Base-by-base conservation (phyloP, 2,113 vertebrate genomes). In the Rhineura floridana region DNA sequence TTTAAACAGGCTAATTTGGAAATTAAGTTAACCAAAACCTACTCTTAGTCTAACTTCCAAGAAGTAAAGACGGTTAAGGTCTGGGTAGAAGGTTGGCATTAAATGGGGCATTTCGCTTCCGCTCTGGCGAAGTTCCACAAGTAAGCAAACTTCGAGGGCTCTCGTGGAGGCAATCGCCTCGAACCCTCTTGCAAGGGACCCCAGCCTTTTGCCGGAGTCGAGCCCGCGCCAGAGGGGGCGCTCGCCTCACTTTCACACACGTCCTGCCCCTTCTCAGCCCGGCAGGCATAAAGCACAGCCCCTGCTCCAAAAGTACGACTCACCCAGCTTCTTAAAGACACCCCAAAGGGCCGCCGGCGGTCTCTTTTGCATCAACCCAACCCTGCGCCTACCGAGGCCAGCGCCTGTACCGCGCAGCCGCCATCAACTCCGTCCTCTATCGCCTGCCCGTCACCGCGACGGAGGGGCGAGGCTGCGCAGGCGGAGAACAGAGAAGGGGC, bases 401-500 rank as follows among this genome's bases (percentile, higher is more conserved):
- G 48, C 63, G 62, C 12, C 65, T 7, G 46, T 72, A 65, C 52
- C 50, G 76, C 69, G 42, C 86, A 69, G 81, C 75, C 85, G 88
- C 90, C 90, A 85, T 87, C 63, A 73, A 30, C 7, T 48, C 62
- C 55, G 39, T 42, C 69, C 55, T n/a, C 50, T 50, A 25, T 63
- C 4, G 46, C 42, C 79, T 76, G 84, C 87, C 85, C 69, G 79
- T 91, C 80, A 85, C 75, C 33, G 23, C 76, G 46, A 23, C 69
- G 81, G 50, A 76, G 78, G 87, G 87, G 82, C 87, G 87, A 52
- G 48, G 59, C 80, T 76, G 93, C 91, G 89, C 90, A 91, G 69
- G 70, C 92, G 95, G 95, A 95, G 87, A 94, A 73, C 75, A 91
- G 92, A 62, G 84, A 79, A 81, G 90, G 82, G 90, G 52, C 65